Percentiles rank a stretch among this genome's conserved stretches.
Evolutionary conservation across 2,888 invertebrate species (phyloP).

Genomic region (Papilio elwesi): DNA sequence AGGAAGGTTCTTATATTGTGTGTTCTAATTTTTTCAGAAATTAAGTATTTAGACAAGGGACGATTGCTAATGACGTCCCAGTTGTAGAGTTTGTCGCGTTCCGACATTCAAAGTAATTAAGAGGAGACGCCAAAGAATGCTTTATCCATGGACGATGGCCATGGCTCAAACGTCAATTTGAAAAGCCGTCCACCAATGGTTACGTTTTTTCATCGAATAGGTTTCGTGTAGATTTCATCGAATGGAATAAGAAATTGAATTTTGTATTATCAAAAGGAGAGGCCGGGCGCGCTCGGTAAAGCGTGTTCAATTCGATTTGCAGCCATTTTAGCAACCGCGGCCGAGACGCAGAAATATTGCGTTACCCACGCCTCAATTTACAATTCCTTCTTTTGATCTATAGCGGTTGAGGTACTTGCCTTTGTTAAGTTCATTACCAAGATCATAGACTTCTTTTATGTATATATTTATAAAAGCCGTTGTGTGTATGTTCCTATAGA

Average conservation of each 20-base stretch:
- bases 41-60: too few relatives aligned
- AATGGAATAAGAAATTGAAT: conserved; percentile 65
- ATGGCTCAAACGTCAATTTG: too few relatives aligned
- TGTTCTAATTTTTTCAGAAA: too few relatives aligned
- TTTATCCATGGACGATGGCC: too few relatives aligned
- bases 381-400: conserved; percentile 57
- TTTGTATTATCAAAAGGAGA: conserved; percentile 63
- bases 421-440: background rate
- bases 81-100: too few relatives aligned
- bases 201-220: background rate
- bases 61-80: too few relatives aligned
- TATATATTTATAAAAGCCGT: too few relatives aligned
- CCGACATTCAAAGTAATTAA: too few relatives aligned
- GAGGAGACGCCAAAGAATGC: too few relatives aligned
- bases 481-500: too few relatives aligned
- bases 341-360: conserved; percentile 70
- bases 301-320: conserved; percentile 75
- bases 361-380: conserved; percentile 67
- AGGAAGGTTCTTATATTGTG: too few relatives aligned
- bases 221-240: conserved; percentile 9
- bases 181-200: background rate
- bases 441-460: too few relatives aligned
- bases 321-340: conserved; percentile 63
- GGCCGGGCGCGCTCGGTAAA: conserved; percentile 55
- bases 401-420: background rate